Evolutionary conservation across 2,888 invertebrate genomes (phyloP).

Genomic region (Mayetiola destructor): DNA sequence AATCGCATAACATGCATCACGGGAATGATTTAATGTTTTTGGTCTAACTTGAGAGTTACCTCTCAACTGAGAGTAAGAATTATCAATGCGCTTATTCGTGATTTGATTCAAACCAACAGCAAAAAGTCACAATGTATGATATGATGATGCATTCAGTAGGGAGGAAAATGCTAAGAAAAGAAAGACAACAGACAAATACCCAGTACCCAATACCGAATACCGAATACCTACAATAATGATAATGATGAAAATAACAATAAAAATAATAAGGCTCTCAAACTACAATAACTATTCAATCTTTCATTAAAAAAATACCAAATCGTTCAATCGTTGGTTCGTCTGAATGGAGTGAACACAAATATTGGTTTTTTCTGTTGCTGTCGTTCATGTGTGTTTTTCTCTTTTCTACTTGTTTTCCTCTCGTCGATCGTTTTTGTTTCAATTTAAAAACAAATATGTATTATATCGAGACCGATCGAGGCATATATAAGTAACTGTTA

Average conservation of each 20-base stretch:
- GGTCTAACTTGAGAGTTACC: too few relatives aligned
- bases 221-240: neutral
- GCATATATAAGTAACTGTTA: constrained; percentile 7
- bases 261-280: neutral
- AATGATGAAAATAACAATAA: neutral
- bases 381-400: too few relatives aligned
- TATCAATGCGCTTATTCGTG: too few relatives aligned
- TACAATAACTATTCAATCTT: constrained; percentile 4
- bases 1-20: neutral
- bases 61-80: too few relatives aligned
- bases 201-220: neutral
- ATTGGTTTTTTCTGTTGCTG: neutral
- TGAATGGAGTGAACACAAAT: constrained; percentile 1
- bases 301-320: constrained; percentile 2
- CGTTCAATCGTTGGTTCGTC: too few relatives aligned
- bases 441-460: neutral
- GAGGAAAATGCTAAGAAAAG: too few relatives aligned
- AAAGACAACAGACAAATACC: neutral
- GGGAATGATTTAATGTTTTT: too few relatives aligned
- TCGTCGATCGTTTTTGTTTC: neutral
- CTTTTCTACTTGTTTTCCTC: neutral
- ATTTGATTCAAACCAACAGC: too few relatives aligned
- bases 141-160: too few relatives aligned
- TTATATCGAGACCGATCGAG: too few relatives aligned
- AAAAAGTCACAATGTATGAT: too few relatives aligned